These are phyloP conservation scores for Euphysa ruthae DNA, from an alignment of 30 jellyfish, hydroid and myxozoan species.

Conservation along the genomic window DNA sequence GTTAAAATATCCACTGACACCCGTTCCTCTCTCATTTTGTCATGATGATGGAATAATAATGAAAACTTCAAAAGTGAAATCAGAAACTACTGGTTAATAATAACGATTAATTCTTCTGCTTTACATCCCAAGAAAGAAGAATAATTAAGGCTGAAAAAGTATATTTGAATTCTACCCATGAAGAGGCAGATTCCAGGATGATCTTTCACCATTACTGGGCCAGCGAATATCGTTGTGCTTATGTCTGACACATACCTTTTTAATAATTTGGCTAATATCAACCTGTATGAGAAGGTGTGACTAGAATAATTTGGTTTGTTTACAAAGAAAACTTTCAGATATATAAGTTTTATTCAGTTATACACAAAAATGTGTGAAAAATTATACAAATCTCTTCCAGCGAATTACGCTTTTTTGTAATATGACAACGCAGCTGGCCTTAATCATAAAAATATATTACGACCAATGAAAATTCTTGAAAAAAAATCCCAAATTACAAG, in stretches of 20 bases:
- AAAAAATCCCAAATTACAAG: not conserved
- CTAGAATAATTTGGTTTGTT: not conserved
- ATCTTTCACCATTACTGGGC: conserved; percentile 1
- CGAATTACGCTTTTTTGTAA: not conserved
- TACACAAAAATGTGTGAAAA: not conserved
- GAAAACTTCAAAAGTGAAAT: not conserved
- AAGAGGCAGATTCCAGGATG: not conserved
- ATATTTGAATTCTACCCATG: not conserved
- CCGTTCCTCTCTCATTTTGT: too few relatives aligned
- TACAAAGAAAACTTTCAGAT: not conserved
- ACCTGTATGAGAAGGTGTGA: not conserved
- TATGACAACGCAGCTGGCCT: not conserved
- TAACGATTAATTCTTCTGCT: not conserved
- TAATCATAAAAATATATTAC: not conserved
- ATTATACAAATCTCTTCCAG: not conserved
- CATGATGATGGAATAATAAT: not conserved
- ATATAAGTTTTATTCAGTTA: not conserved
- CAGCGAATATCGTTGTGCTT: not conserved
- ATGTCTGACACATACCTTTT: not conserved
- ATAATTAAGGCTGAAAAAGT: not conserved
- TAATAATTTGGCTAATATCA: not conserved
- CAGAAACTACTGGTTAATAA: not conserved
- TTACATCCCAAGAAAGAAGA: not conserved
- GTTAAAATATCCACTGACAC: too few relatives aligned
- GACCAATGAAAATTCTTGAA: not conserved